Conservation (phyloP, 1,140 invertebrate species). For the Macrobrachium nipponense region DNA sequence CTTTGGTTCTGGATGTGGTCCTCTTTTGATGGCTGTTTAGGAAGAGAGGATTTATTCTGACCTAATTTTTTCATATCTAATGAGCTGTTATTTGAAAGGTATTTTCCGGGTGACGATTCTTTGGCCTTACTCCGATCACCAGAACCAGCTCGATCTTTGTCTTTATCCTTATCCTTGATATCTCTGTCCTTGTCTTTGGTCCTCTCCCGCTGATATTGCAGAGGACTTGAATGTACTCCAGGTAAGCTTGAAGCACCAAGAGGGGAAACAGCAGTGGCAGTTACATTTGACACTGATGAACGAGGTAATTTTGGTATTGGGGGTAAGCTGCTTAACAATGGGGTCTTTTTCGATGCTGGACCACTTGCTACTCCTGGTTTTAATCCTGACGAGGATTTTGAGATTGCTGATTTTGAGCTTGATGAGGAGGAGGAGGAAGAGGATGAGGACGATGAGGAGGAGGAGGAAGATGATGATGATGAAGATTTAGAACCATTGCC, state of each 20-base stretch:
- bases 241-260: slow-evolving; percentile 53
- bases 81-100: neutral
- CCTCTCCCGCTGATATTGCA: slow-evolving; percentile 57
- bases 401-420: slow-evolving; percentile 73
- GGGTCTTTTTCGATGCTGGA: slow-evolving; percentile 80
- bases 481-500: slow-evolving; percentile 70
- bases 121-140: slow-evolving; percentile 33
- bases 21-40: slow-evolving; percentile 53
- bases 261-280: slow-evolving; percentile 63
- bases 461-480: slow-evolving; percentile 63
- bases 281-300: slow-evolving; percentile 56
- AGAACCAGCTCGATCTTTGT: slow-evolving; percentile 51
- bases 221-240: slow-evolving; percentile 45
- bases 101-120: neutral
- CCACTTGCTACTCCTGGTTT: slow-evolving; percentile 86
- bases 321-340: slow-evolving; percentile 54
- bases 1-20: slow-evolving; percentile 54
- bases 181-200: slow-evolving; percentile 60
- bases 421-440: slow-evolving; percentile 60
- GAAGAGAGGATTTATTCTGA: slow-evolving; percentile 35
- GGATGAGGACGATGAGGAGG: slow-evolving; percentile 63
- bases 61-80: slow-evolving; percentile 22
- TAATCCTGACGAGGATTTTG: slow-evolving; percentile 83
- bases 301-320: slow-evolving; percentile 60
- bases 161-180: slow-evolving; percentile 55